Conservation (phyloP, 2,113 vertebrate genomes). For the Tenebrosternarchus preto region DNA sequence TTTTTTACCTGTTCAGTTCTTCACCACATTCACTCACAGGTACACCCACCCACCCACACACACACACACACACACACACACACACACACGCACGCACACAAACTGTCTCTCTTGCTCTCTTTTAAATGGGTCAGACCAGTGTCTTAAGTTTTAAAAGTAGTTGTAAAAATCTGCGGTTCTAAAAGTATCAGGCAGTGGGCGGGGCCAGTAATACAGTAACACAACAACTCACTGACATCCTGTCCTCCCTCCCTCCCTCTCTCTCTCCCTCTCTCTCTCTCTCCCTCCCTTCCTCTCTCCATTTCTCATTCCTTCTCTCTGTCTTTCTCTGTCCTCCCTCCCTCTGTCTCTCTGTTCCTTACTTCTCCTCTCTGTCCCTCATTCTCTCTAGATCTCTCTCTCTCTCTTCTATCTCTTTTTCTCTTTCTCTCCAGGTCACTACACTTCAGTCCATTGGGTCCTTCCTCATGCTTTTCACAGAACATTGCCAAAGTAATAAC, state of each 20-base stretch:
- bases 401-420: slow-evolving; percentile 40
- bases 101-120: background rate
- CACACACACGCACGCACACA: slow-evolving; percentile 25
- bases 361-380: slow-evolving; percentile 30
- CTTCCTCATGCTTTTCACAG: no score
- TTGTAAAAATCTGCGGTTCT: no score
- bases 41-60: background rate
- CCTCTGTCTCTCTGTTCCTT: slow-evolving; percentile 48
- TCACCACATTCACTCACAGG: background rate
- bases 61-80: slow-evolving; percentile 45
- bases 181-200: background rate
- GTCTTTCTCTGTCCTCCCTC: slow-evolving; percentile 6
- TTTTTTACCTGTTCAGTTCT: background rate
- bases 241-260: background rate
- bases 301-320: background rate
- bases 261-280: background rate
- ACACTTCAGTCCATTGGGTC: no score
- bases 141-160: no score
- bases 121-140: background rate
- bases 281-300: background rate
- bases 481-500: no score
- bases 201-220: no score
- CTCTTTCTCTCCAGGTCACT: background rate
- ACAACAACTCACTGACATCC: background rate
- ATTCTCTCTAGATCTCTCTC: slow-evolving; percentile 40